Conservation (phyloP, 2,888 invertebrate genomes). For the Disparrhopalites patrizii region DNA sequence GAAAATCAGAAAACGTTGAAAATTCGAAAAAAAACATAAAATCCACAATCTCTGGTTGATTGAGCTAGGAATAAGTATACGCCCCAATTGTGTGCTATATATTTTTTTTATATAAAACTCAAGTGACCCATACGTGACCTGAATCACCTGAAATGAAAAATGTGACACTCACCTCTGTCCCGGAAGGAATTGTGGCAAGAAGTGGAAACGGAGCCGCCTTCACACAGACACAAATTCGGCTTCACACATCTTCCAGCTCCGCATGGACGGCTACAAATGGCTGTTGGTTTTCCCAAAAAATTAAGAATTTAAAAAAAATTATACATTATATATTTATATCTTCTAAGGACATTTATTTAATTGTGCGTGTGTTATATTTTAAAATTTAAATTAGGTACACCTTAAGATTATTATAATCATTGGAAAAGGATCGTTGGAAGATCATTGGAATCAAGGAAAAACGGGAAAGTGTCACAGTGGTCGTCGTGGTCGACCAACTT, state of each 20-base stretch:
- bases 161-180: neutral
- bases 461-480: too few relatives aligned
- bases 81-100: neutral
- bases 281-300: constrained; percentile 53
- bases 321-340: neutral
- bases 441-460: too few relatives aligned
- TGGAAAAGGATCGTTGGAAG: too few relatives aligned
- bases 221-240: constrained; percentile 76
- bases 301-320: constrained; percentile 25
- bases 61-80: neutral
- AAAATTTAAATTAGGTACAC: neutral
- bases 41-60: too few relatives aligned
- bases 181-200: constrained; percentile 54
- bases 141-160: neutral
- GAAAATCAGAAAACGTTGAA: too few relatives aligned
- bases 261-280: constrained; percentile 69
- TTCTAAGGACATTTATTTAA: neutral
- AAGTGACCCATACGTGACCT: neutral
- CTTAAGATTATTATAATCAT: neutral
- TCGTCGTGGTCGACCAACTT: too few relatives aligned
- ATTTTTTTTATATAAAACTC: neutral
- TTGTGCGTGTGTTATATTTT: neutral
- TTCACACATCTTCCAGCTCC: constrained; percentile 71
- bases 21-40: too few relatives aligned
- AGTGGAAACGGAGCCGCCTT: constrained; percentile 64